phyloP scores from a whole-genome alignment of 2,113 vertebrate species.

The Alethe castanea region DNA sequence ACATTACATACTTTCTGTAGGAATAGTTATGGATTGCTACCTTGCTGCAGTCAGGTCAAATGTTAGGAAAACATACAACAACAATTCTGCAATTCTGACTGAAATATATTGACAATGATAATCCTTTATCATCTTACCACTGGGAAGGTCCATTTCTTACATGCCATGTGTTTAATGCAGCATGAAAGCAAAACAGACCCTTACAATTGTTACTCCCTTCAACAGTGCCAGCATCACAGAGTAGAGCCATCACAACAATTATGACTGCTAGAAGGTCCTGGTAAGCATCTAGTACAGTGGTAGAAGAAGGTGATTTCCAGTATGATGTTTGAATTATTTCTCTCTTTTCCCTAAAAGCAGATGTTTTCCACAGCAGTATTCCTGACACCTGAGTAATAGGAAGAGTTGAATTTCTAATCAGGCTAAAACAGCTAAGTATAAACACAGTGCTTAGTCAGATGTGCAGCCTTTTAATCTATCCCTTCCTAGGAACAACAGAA shows the following conservation, averaged over 20 bases:
- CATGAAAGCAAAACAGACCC: not conserved
- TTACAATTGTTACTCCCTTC: not conserved
- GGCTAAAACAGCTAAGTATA: not conserved
- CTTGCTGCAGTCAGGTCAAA: not conserved
- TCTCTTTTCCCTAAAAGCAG: not conserved
- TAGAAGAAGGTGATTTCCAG: not conserved
- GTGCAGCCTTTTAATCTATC: not conserved
- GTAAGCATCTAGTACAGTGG: not conserved
- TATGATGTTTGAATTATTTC: constrained; percentile 1
- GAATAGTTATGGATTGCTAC: not conserved
- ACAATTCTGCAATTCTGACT: not conserved
- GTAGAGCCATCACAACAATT: not conserved
- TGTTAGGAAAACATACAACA: not conserved
- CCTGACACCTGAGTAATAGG: not conserved
- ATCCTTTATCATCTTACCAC: not conserved
- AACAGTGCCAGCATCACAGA: not conserved
- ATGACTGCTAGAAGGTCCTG: not conserved
- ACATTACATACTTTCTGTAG: not conserved
- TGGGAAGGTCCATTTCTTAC: not conserved
- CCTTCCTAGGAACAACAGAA: not conserved
- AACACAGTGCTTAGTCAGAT: not conserved
- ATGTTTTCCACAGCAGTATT: not conserved
- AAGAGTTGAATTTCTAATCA: not conserved
- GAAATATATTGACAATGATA: not conserved
- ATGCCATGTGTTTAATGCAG: not conserved